Evolutionary conservation across 2,113 vertebrate genomes (phyloP).

Genomic region (Ptyas mucosa): DNA sequence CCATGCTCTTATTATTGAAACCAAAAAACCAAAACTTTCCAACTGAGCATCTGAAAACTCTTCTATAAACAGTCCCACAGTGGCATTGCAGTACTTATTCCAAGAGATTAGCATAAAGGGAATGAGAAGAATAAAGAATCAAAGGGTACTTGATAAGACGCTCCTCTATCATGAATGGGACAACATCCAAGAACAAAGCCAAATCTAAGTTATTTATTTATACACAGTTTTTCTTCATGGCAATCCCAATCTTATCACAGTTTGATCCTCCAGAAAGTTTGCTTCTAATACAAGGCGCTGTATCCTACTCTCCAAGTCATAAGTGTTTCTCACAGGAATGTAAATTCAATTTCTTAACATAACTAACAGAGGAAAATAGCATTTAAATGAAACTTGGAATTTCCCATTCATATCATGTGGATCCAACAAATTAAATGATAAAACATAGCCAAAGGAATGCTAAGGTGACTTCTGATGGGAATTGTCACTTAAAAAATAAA

Average conservation of each 20-base stretch:
- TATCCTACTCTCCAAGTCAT: not conserved
- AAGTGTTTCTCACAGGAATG: not conserved
- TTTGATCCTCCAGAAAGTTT: not conserved
- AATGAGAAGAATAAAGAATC: not conserved
- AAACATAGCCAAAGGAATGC: not conserved
- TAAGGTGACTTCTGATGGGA: not conserved
- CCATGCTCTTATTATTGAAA: not conserved
- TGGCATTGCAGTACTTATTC: not conserved
- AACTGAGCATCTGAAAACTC: not conserved
- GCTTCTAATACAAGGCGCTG: not conserved
- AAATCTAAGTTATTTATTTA: not conserved
- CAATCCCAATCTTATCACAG: not conserved
- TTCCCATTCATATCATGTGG: not conserved
- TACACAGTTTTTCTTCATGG: not conserved
- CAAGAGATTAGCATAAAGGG: not conserved
- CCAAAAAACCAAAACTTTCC: not conserved
- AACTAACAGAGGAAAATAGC: not conserved
- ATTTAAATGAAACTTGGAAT: no score
- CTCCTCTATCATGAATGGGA: not conserved
- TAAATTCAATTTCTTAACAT: not conserved
- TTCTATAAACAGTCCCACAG: not conserved
- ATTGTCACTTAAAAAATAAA: not conserved
- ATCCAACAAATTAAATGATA: not conserved
- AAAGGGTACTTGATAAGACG: not conserved
- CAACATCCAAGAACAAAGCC: not conserved